Base-by-base conservation (phyloP, 2,888 invertebrate genomes). In the Criorhina ranunculi region DNA sequence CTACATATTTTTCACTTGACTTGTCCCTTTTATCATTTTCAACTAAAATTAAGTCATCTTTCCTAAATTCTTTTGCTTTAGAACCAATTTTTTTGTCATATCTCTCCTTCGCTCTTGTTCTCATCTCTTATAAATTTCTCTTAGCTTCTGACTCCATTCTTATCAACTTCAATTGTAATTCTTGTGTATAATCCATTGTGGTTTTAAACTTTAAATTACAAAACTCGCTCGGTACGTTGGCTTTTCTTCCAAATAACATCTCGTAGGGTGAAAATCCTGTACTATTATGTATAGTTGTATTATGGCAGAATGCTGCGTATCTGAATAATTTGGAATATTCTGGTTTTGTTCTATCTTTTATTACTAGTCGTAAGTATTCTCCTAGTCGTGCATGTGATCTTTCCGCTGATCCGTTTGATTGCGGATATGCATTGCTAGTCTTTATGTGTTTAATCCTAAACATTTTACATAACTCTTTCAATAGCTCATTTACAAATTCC, bases 191-290 rank as follows among this genome's bases (percentile, higher is more conserved):
- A n/a, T n/a, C n/a, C n/a, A n/a, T n/a, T n/a, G n/a, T 12, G 9
- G 53, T 69, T 55, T 42, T 69, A n/a, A 55, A 31, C 40, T 33
- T 69, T 6, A 67, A 11, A 31, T 40, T 60, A 5, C n/a, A 53
- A 9, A 51, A 29, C 12, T 37, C 51, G 7, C 55, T 44, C 17
- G 40, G 69, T 69, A 33, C 31, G 9, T 57, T 69, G 4, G 49
- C 49, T 33, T 55, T 29, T 44, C 42, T 24, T 17, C 31, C 62
- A 8, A 62, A 37, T 11, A n/a, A n/a, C 37, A 40, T 40, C n/a
- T 40, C n/a, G 5, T 40, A 40, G 1, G 37, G n/a, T 40, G 37
- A 40, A n/a, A 40, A 40, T 40, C n/a, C 37, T 11, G 37, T 40
- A n/a, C 37, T 5, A 5, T n/a, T 40, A 5, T n/a, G 3, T 40